Base-by-base conservation (phyloP, 2,797 vertebrate species). In the Lemur catta region DNA sequence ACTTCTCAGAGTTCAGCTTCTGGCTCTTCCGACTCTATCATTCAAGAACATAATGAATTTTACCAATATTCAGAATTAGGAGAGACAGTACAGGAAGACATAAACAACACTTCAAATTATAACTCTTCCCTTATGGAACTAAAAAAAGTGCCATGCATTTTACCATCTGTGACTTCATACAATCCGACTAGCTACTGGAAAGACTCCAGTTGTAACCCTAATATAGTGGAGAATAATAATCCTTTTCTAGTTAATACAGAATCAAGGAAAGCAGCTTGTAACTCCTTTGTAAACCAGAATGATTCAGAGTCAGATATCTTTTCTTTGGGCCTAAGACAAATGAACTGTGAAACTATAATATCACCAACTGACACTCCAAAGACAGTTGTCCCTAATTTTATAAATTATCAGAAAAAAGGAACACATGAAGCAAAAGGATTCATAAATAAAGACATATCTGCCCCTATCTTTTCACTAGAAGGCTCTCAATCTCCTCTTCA, bases 371-470 rank as follows among this genome's bases (percentile, higher is more conserved):
- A 91, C 76, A 87, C 11, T n/a, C 97, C 79, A 17, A 26, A 41
- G 2, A 88, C 55, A 85, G 11, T 76, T 26, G 20, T 85, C n/a
- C 46, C 79, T 82, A 59, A 94, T 89, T 95, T 97, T 98, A 81
- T 95, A 96, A 98, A 96, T 48, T 92, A 38, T 79, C 88, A 96
- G 89, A 84, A 94, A 90, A 97, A 92, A 52, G 95, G 79, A 48
- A 91, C 43, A 30, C 81, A 89, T 28, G 79, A 96, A 84, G 96
- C 95, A 89, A 93, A 97, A 50, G 4, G 80, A 97, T 38, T 71
- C 86, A 90, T 13, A 17, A 84, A 79, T 26, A 96, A 12, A 92
- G 92, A 93, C 96, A 35, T 86, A 2, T 88, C 96, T 85, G 35
- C 75, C 20, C 94, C 96, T 30, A 0, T 75, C 78, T 55, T 95